Evolutionary conservation across 2,797 vertebrate genomes (phyloP).

Genomic region (Pelochelys cantorii): DNA sequence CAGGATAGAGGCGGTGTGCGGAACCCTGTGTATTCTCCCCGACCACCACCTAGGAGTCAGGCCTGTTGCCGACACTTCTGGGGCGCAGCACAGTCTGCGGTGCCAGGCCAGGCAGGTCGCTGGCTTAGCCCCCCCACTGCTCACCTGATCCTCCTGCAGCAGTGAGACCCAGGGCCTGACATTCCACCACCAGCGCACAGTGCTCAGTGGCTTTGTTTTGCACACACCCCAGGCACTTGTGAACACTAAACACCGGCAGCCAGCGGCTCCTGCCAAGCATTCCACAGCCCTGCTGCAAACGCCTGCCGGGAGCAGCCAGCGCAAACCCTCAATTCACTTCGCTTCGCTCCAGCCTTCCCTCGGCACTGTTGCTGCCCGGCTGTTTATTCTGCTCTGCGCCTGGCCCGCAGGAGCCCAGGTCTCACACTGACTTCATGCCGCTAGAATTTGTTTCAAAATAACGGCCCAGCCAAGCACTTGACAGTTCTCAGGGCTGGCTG

Average conservation of each 20-base stretch:
- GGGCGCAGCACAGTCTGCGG: too few relatives aligned
- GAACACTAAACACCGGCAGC: neutral
- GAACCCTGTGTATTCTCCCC: too few relatives aligned
- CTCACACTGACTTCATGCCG: constrained; percentile 83
- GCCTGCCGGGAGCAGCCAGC: neutral
- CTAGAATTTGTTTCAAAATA: constrained; percentile 84
- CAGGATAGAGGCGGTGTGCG: too few relatives aligned
- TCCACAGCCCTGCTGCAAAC: neutral
- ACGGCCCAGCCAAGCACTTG: constrained; percentile 81
- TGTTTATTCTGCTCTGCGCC: constrained; percentile 83
- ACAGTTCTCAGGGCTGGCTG: constrained; percentile 81
- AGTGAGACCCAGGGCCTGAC: too few relatives aligned
- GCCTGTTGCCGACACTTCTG: too few relatives aligned
- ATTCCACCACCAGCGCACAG: neutral
- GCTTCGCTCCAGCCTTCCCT: neutral
- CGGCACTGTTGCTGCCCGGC: neutral
- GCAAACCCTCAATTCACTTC: neutral
- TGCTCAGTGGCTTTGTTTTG: neutral
- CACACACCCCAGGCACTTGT: neutral
- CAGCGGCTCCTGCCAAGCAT: neutral
- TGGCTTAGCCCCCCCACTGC: too few relatives aligned
- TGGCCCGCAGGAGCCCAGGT: constrained; percentile 79
- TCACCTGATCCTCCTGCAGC: too few relatives aligned
- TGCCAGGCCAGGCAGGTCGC: too few relatives aligned
- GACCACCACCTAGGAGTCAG: too few relatives aligned